Base-by-base conservation (phyloP, 2,888 invertebrate species). In the Apoderus coryli region DNA sequence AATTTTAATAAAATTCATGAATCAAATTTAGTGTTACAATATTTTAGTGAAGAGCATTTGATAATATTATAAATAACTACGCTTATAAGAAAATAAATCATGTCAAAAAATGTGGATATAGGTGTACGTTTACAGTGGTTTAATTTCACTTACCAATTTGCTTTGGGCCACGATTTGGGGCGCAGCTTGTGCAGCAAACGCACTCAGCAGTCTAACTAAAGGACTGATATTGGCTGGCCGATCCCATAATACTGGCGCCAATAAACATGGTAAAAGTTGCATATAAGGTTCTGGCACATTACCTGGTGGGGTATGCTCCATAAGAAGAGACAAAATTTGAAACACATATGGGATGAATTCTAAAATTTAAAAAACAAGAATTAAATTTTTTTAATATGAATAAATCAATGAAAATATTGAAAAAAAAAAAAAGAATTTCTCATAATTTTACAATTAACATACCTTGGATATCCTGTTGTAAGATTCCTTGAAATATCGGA, bases 301-400 rank as follows among this genome's bases (percentile, higher is more conserved):
- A 3, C 64, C 64, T 33, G 46, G 47, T 15, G 50, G 54, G 11
- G 54, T 48, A 35, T 80, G 60, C 57, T 93, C 93, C 61, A 96
- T 66, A 33, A 95, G 62, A 11, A 95, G 63, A 0, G 93, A 88
- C 22, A 96, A 63, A 61, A 98, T 77, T 82, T 98, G 98, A 57
- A 98, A 95, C 26, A 93, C 89, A 60, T 98, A 98, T 0, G 96
- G 96, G 60, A 95, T 84, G 63, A 98, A 95, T 57, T 96, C 96
- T 74, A 68, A n/a, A n/a, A n/a, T n/a, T n/a, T n/a, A n/a, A n/a
- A n/a, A n/a, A n/a, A n/a, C n/a, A n/a, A n/a, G n/a, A n/a, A n/a
- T n/a, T n/a, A n/a, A n/a, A n/a, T n/a, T n/a, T n/a, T n/a, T n/a
- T n/a, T n/a, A n/a, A n/a, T n/a, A n/a, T n/a, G n/a, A n/a, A n/a